A percentile compares a stretch with the other conserved stretches of the same genome.
Conservation (phyloP, 1,140 invertebrate genomes). For the Diabrotica virgifera region DNA sequence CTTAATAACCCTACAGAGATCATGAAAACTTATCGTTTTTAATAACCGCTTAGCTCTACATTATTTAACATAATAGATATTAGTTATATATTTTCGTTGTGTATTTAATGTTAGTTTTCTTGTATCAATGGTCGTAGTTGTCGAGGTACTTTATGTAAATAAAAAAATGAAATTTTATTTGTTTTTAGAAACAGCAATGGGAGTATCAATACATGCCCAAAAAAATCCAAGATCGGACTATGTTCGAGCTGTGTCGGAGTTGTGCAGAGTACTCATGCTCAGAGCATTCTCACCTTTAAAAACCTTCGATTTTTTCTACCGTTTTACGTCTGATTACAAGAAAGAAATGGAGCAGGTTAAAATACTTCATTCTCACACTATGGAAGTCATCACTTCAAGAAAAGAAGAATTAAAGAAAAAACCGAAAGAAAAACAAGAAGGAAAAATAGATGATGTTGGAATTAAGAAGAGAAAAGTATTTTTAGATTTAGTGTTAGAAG, state of each 20-base stretch:
- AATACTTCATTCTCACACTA: conserved; percentile 66
- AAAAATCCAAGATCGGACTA: conserved; percentile 67
- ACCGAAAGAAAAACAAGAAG: conserved; percentile 4
- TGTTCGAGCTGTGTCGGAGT: conserved; percentile 64
- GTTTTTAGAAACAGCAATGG: conserved; percentile 65
- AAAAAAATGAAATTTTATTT: conserved; percentile 5
- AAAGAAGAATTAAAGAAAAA: conserved; percentile 37
- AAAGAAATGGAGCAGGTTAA: conserved; percentile 54
- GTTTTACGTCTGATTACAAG: conserved; percentile 26
- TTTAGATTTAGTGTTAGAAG: conserved; percentile 67
- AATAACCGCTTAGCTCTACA: too few relatives aligned
- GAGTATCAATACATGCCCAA: conserved; percentile 65
- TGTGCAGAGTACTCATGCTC: conserved; percentile 43
- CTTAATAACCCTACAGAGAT: too few relatives aligned
- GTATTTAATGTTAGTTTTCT: too few relatives aligned
- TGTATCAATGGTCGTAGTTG: too few relatives aligned
- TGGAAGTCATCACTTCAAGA: conserved; percentile 39
- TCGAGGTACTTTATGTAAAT: too few relatives aligned
- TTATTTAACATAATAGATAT: too few relatives aligned
- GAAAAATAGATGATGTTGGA: conserved; percentile 28
- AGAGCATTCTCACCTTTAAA: conserved; percentile 47
- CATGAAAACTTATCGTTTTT: too few relatives aligned
- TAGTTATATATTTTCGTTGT: too few relatives aligned
- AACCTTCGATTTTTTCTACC: conserved; percentile 24
- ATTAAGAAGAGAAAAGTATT: conserved; percentile 64